phyloP scores from a whole-genome alignment of 2,113 vertebrate species.

The Pollachius pollachius region DNA sequence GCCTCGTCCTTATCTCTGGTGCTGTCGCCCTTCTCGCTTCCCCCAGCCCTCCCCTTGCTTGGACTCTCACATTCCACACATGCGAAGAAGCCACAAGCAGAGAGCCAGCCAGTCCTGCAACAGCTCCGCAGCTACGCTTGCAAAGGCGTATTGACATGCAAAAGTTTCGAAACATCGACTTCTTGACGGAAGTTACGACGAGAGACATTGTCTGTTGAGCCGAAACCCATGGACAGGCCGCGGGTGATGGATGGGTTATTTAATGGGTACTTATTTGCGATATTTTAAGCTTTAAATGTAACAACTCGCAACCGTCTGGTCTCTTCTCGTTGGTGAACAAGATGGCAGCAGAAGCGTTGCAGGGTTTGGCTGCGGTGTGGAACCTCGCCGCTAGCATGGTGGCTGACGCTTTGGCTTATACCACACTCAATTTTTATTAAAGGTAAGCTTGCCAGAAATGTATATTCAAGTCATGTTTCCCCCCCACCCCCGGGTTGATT shows the following conservation, averaged over 20 bases:
- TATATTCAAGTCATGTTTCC: too few species aligned
- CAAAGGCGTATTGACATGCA: constrained; percentile 45
- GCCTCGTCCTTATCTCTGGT: too few species aligned
- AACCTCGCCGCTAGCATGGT: constrained; percentile 35
- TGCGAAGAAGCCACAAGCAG: constrained; percentile 60
- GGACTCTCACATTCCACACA: constrained; percentile 62
- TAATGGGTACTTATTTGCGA: constrained; percentile 10
- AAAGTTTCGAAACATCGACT: constrained; percentile 61
- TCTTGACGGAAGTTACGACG: constrained; percentile 6
- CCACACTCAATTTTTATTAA: constrained; percentile 44
- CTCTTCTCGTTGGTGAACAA: constrained; percentile 62
- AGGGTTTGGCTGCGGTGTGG: constrained; percentile 44
- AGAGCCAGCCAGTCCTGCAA: constrained; percentile 51
- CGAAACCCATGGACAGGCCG: constrained; percentile 4
- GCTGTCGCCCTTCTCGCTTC: background rate
- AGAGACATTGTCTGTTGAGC: constrained; percentile 1
- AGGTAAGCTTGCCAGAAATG: constrained; percentile 38
- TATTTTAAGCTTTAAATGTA: constrained; percentile 51
- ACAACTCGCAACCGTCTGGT: constrained; percentile 57
- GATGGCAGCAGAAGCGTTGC: constrained; percentile 60
- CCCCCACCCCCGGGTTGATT: too few species aligned
- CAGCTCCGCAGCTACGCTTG: constrained; percentile 32
- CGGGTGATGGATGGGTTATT: constrained; percentile 17
- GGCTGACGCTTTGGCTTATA: constrained; percentile 30
- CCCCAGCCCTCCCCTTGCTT: background rate